phyloP scores from a whole-genome alignment of 2,113 vertebrate species.

The Lycaon pictus region DNA sequence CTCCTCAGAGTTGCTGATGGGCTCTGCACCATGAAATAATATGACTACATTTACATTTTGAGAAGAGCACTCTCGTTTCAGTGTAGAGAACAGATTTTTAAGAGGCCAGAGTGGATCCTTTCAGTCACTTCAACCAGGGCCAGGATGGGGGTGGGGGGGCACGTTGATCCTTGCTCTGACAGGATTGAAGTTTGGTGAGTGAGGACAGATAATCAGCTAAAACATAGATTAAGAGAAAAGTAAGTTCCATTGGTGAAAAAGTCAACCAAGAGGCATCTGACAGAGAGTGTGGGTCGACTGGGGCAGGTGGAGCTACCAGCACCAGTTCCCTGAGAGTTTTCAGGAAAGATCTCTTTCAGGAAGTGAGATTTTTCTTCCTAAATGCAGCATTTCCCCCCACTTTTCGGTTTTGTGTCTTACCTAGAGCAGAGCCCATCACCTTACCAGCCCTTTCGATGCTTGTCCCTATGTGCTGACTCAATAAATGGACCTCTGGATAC shows the following conservation, averaged over 20 bases:
- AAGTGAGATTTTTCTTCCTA: neutral
- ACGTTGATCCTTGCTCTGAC: neutral
- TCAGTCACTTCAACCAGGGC: neutral
- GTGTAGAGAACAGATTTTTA: neutral
- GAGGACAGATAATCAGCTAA: neutral
- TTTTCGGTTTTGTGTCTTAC: neutral
- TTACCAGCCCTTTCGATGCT: neutral
- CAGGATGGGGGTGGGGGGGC: neutral
- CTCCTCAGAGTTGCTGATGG: neutral
- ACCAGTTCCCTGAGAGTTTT: neutral
- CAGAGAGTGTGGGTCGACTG: fast-evolving
- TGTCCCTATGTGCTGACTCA: neutral
- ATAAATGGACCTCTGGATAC: neutral
- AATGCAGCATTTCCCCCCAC: fast-evolving
- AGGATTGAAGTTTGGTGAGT: neutral
- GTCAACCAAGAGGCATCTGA: neutral
- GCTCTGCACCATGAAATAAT: neutral
- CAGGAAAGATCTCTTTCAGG: neutral
- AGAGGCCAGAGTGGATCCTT: neutral
- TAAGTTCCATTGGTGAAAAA: neutral
- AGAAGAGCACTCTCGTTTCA: neutral
- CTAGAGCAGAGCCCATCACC: neutral
- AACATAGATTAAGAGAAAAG: neutral
- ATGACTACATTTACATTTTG: neutral
- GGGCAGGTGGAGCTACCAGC: fast-evolving